Evolutionary conservation across 2,888 invertebrate species (phyloP).

Genomic region (Oscheius sp.): DNA sequence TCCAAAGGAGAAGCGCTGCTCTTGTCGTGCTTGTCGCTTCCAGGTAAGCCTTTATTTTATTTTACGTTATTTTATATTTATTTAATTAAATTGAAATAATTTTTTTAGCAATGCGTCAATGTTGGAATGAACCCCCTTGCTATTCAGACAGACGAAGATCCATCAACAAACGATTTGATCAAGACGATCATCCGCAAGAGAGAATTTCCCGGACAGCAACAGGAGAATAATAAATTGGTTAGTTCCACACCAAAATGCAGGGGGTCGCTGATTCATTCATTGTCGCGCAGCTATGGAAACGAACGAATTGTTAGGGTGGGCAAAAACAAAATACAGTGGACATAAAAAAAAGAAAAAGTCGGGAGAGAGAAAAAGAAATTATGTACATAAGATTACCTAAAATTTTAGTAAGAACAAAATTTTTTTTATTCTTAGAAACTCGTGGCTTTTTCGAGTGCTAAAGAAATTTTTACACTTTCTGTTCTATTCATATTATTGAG

Average conservation of each 20-base stretch:
- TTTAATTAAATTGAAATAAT: too few species aligned
- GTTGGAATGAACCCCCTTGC: slow-evolving; percentile 53
- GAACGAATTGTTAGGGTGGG: neutral
- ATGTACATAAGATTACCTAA: too few species aligned
- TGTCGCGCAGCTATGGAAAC: neutral
- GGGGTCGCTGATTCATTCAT: neutral
- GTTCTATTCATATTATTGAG: too few species aligned
- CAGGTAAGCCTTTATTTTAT: too few species aligned
- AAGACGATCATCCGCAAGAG: slow-evolving; percentile 7
- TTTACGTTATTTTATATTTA: too few species aligned
- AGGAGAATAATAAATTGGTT: slow-evolving; percentile 1
- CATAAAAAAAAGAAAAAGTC: too few species aligned
- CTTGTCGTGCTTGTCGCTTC: slow-evolving; percentile 58
- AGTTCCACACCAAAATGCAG: neutral
- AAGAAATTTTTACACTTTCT: too few species aligned
- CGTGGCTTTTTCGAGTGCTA: too few species aligned
- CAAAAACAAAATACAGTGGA: too few species aligned
- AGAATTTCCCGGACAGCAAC: neutral
- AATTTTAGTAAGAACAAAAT: neutral
- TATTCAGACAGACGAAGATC: slow-evolving; percentile 16
- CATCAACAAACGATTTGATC: slow-evolving; percentile 5
- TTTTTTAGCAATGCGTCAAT: slow-evolving; percentile 51
- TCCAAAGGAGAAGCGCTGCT: slow-evolving; percentile 55
- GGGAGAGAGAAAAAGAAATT: too few species aligned
- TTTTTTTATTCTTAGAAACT: too few species aligned